A percentile compares a stretch with the other conserved stretches of the same genome.
These are phyloP conservation scores for Epirrhoe alternata DNA, from an alignment of 2,888 invertebrate species.

Conservation along the genomic window DNA sequence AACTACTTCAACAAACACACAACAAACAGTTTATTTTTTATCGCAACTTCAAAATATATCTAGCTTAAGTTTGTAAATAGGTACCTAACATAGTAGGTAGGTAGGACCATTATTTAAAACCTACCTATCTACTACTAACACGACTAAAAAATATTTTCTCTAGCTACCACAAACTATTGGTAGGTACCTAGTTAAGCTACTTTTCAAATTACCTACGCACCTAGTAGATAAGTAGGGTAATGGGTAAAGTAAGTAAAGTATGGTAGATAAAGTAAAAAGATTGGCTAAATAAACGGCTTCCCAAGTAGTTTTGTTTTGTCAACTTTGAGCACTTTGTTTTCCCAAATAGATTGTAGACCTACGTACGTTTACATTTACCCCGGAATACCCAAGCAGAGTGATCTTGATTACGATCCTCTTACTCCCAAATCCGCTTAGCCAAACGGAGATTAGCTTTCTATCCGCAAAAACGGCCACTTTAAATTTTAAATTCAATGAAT, in stretches of 20 bases:
- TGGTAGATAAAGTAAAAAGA: too few species aligned
- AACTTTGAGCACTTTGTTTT: not conserved
- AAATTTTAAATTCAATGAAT: slow-evolving; percentile 34
- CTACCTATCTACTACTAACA: too few species aligned
- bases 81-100: too few species aligned
- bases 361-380: not conserved
- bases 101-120: too few species aligned
- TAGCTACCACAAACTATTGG: too few species aligned
- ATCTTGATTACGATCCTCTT: slow-evolving; percentile 39
- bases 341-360: not conserved
- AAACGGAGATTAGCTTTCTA: slow-evolving; percentile 33
- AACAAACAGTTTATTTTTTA: not conserved
- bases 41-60: not conserved
- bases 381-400: slow-evolving; percentile 1
- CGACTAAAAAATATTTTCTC: too few species aligned
- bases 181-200: not conserved
- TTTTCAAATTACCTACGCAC: too few species aligned
- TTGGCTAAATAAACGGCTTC: too few species aligned
- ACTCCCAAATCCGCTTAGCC: slow-evolving; percentile 31
- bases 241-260: too few species aligned
- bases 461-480: slow-evolving; percentile 31
- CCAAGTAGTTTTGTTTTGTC: not conserved
- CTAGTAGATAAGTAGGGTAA: too few species aligned
- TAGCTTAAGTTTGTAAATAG: not conserved
- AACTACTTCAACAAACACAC: not conserved